Evolutionary conservation across 2,888 invertebrate species (phyloP), one percentile per base, ranked within the genome.

Genomic region (Heliconius cydno): DNA sequence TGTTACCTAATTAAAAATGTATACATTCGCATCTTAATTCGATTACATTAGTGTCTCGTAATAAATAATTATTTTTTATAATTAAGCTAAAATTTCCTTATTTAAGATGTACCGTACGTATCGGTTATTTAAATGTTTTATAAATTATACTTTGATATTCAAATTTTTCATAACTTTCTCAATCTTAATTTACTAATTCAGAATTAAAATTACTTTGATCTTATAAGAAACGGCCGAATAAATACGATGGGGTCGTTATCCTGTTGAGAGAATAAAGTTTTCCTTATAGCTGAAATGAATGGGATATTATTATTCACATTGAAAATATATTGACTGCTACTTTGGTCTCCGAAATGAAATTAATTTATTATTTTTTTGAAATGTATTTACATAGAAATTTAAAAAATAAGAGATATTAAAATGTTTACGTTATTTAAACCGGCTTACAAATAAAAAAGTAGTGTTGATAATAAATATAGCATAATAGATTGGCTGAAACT

Each of bases 121-220:
- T 52, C 12, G 34, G n/a, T 34, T n/a, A 57, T 12, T 13, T 57
- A 30, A 57, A 30, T 30, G 5, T 2, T 72, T 52, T 30, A 13
- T 12, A n/a, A n/a, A 60, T 34, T 60, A 34, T 30, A 25, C 73
- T 73, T 60, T 73, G 73, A 73, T 34, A 72, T 52, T 72, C 1
- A 30, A 72, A 57, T 13, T 25, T n/a, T 38, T 73, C 34, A 9
- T 73, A 34, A 57, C 25, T 73, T n/a, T 60, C n/a, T 60, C 25
- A n/a, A 60, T 34, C 15, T 73, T 34, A 60, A 73, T 15, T 57
- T 60, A n/a, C 0, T 57, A 34, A 34, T 25, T 25, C 9, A 46
- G 15, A 70, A 28, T 46, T 7, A 25, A 15, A 70, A 70, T 41
- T 4, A n/a, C 68, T 68, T 68, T 68, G 15, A 68, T 68, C 68